Conservation (phyloP, 2,888 invertebrate genomes). For the Autographa pulchrina region DNA sequence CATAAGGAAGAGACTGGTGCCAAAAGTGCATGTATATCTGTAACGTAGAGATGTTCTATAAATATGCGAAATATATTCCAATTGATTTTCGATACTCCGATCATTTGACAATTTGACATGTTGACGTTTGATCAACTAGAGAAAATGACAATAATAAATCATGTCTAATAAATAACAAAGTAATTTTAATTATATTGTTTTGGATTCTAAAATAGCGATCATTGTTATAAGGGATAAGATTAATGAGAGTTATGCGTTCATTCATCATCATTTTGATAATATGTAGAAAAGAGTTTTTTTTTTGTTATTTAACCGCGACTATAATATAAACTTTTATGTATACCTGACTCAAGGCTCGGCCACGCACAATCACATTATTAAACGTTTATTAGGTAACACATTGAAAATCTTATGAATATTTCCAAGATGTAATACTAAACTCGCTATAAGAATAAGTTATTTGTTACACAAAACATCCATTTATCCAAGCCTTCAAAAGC, state of each 20-base stretch:
- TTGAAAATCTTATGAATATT: slow-evolving; percentile 69
- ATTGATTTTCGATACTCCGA: slow-evolving; percentile 35
- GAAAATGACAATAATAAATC: slow-evolving; percentile 21
- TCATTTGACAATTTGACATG: slow-evolving; percentile 44
- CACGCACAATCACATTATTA: slow-evolving; percentile 78
- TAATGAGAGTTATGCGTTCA: background rate
- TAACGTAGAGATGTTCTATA: slow-evolving; percentile 58
- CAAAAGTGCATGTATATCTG: slow-evolving; percentile 66
- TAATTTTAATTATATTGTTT: slow-evolving; percentile 5
- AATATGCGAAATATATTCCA: slow-evolving; percentile 19
- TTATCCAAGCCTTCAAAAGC: too few species aligned
- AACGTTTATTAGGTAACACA: slow-evolving; percentile 80
- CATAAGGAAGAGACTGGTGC: slow-evolving; percentile 65
- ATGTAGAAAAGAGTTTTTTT: too few species aligned
- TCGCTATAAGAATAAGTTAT: too few species aligned
- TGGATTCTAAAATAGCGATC: background rate
- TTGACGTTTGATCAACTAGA: slow-evolving; percentile 25
- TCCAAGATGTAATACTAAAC: too few species aligned
- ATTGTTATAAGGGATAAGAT: background rate
- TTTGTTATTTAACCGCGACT: too few species aligned
- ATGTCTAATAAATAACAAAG: slow-evolving; percentile 3
- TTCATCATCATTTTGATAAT: background rate
- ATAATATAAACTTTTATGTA: too few species aligned
- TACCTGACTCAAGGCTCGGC: slow-evolving; percentile 71
- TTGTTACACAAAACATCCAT: too few species aligned